Conservation (phyloP, 1,140 invertebrate species). For the Penaeus chinensis region DNA sequence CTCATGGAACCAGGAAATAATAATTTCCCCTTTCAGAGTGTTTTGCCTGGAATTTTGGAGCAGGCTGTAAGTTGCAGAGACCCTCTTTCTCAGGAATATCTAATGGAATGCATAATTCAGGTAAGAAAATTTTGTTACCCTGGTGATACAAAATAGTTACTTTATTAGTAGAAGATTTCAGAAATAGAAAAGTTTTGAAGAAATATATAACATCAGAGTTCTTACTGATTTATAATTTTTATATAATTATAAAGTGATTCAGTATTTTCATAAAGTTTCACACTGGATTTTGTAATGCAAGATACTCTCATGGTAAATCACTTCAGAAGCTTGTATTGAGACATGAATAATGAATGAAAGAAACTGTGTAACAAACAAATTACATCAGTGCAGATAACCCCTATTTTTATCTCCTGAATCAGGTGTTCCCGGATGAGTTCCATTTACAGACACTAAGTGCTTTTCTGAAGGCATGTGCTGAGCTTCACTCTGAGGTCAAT, state of each 20-base stretch:
- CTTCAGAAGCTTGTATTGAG: too few relatives aligned
- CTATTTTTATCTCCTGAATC: conserved; percentile 47
- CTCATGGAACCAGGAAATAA: too few relatives aligned
- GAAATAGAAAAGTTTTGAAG: too few relatives aligned
- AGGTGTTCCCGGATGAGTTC: conserved; percentile 99
- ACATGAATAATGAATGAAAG: neutral
- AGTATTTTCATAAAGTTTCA: too few relatives aligned
- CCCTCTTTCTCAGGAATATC: conserved; percentile 97
- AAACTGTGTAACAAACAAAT: neutral
- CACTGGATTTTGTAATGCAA: too few relatives aligned
- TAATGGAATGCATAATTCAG: conserved; percentile 99
- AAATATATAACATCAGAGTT: too few relatives aligned
- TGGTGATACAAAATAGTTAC: too few relatives aligned
- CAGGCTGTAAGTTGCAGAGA: conserved; percentile 98
- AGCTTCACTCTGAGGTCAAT: conserved; percentile 94
- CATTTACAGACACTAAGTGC: conserved; percentile 94
- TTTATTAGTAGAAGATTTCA: too few relatives aligned
- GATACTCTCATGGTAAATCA: too few relatives aligned
- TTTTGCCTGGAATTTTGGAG: conserved; percentile 92
- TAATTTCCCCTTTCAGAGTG: conserved; percentile 71
- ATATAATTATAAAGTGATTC: too few relatives aligned
- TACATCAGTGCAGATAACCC: conserved; percentile 1
- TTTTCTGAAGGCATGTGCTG: conserved; percentile 96
- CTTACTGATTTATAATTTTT: too few relatives aligned
- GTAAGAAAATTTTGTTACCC: conserved; percentile 69